These are phyloP conservation scores for Tragelaphus eurycerus DNA, from an alignment of 2,797 vertebrate species.

Conservation along the genomic window DNA sequence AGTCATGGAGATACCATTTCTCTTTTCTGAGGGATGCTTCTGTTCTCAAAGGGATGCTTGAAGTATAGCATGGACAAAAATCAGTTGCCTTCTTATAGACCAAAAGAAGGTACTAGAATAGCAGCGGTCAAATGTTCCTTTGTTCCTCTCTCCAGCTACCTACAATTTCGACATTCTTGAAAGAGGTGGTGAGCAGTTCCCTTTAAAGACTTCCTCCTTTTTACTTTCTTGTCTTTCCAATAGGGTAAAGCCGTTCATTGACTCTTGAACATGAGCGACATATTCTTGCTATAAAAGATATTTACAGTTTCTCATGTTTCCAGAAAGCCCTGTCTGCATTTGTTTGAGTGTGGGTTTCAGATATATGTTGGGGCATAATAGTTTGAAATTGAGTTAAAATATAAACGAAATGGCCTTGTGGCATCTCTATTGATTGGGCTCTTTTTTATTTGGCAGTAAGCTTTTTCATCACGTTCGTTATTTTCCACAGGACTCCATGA, in stretches of 20 bases:
- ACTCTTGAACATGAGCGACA: conserved; percentile 3
- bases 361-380: not conserved
- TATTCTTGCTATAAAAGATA: not conserved
- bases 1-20: not conserved
- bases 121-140: not conserved
- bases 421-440: not conserved
- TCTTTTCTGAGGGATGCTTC: not conserved
- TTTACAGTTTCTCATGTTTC: not conserved
- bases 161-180: not conserved
- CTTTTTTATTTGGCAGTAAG: not conserved
- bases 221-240: conserved; percentile 31
- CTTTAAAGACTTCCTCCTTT: conserved; percentile 32
- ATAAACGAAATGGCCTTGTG: not conserved
- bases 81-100: not conserved
- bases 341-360: not conserved
- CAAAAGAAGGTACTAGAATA: not conserved
- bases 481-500: not conserved
- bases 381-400: conserved; percentile 25
- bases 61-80: not conserved
- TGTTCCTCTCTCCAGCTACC: not conserved
- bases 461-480: not conserved
- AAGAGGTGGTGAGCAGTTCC: not conserved
- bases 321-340: not conserved
- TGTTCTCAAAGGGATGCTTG: not conserved
- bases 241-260: not conserved